These are phyloP conservation scores for Periparus ater DNA, from an alignment of 2,797 vertebrate genomes.

Conservation along the genomic window DNA sequence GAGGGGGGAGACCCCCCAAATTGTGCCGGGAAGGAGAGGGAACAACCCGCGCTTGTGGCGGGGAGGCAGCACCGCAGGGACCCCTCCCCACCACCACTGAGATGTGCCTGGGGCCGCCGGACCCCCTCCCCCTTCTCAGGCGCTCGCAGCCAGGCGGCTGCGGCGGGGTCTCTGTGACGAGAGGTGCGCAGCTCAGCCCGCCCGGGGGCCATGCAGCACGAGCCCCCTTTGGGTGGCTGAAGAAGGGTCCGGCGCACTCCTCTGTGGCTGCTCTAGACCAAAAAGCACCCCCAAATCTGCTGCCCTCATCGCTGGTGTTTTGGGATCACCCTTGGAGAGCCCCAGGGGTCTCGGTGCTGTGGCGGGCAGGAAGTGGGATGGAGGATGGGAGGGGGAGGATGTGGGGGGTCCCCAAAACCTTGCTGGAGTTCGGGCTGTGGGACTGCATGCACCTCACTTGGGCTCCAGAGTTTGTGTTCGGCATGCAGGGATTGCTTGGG, in stretches of 20 bases:
- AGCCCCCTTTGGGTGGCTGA: not conserved
- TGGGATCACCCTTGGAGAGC: not conserved
- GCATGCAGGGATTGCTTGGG: not conserved
- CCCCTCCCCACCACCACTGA: rapidly evolving
- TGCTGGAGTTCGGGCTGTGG: not conserved
- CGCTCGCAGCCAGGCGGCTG: not conserved
- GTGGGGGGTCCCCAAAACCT: not conserved
- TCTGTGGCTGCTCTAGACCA: not conserved
- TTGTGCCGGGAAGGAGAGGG: not conserved
- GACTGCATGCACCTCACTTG: not conserved
- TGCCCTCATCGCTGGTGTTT: not conserved
- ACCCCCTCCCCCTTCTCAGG: rapidly evolving
- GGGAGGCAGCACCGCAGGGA: not conserved
- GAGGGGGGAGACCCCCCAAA: not conserved
- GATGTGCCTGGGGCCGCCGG: not conserved
- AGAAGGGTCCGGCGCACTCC: not conserved
- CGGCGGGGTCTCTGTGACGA: not conserved
- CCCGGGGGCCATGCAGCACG: not conserved
- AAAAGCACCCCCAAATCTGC: not conserved
- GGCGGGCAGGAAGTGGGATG: rapidly evolving
- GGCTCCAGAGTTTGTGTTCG: rapidly evolving
- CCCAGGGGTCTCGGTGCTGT: not conserved
- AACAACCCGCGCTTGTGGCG: not conserved
- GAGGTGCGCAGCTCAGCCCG: not conserved
- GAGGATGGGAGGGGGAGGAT: not conserved